These are phyloP conservation scores for Natator depressus DNA, from an alignment of 2,113 vertebrate genomes.

Conservation along the genomic window DNA sequence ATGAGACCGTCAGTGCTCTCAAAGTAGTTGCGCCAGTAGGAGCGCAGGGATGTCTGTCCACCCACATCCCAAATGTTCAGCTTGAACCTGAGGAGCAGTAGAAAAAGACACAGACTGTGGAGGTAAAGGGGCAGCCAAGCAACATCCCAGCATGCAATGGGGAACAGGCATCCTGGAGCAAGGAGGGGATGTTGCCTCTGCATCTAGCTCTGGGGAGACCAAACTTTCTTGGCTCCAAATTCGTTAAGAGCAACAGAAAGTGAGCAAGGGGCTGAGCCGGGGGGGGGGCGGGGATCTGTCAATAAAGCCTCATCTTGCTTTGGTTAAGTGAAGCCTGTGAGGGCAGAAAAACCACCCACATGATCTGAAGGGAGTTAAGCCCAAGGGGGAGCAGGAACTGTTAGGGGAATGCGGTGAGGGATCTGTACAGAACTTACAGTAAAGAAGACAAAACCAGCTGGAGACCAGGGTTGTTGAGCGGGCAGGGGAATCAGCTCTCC, in stretches of 20 bases:
- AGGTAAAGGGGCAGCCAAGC: not conserved
- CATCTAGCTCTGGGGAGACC: not conserved
- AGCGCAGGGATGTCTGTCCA: constrained; percentile 92
- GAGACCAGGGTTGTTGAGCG: not conserved
- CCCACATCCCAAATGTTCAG: constrained; percentile 95
- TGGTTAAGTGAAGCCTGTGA: not conserved
- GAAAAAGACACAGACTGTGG: not conserved
- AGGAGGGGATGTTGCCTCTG: not conserved
- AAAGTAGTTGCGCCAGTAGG: constrained; percentile 96
- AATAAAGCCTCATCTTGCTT: not conserved
- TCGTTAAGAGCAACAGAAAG: not conserved
- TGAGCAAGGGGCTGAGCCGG: not conserved
- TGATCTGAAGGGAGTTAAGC: not conserved
- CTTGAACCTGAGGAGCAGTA: constrained; percentile 82
- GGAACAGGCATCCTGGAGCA: not conserved
- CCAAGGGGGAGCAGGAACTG: not conserved
- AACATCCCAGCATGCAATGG: not conserved
- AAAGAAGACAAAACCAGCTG: not conserved
- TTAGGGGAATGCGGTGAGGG: not conserved
- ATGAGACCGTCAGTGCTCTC: constrained; percentile 94
- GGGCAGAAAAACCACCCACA: not conserved
- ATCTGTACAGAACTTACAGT: not conserved
- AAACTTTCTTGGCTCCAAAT: not conserved
- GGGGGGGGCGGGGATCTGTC: not conserved
- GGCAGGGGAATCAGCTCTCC: not conserved